phyloP scores from a whole-genome alignment of 2,888 invertebrate genomes.

The Lasioglossum villosulum region DNA sequence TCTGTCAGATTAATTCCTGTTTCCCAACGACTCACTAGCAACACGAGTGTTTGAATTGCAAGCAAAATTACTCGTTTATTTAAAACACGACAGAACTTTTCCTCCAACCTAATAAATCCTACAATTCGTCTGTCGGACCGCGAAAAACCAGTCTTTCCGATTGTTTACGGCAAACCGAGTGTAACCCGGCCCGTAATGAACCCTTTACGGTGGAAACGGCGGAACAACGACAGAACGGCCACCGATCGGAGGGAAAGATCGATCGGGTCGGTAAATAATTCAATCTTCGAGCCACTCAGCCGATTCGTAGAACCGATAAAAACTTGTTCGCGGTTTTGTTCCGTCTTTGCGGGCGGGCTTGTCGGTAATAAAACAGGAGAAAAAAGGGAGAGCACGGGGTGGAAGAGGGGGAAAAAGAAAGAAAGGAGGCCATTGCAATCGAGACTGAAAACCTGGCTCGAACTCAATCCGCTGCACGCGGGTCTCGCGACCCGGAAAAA shows the following conservation, averaged over 20 bases:
- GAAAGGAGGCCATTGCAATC: conserved; percentile 35
- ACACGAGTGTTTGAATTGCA: no score
- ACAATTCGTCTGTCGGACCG: not conserved
- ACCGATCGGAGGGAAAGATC: conserved; percentile 19
- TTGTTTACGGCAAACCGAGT: not conserved
- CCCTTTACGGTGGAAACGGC: not conserved
- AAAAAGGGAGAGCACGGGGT: not conserved
- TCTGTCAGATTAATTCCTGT: no score
- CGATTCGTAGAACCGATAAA: conserved; percentile 42
- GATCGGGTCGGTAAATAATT: conserved; percentile 51
- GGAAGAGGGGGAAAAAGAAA: no score
- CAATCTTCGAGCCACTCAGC: conserved; percentile 41
- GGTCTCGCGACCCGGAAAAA: conserved; percentile 6
- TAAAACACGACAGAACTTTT: no score
- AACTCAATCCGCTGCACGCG: conserved; percentile 18
- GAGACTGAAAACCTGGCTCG: conserved; percentile 5
- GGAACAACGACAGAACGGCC: not conserved
- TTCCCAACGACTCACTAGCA: no score
- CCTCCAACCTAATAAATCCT: no score
- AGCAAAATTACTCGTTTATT: no score
- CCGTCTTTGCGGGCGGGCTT: conserved; percentile 7
- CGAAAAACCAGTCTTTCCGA: not conserved
- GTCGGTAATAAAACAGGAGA: conserved; percentile 17
- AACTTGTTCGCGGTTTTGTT: conserved; percentile 33
- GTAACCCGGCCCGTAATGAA: not conserved